Percentiles rank a stretch among this genome's conserved stretches.
Evolutionary conservation across 2,888 invertebrate genomes (phyloP).

Genomic region (Papilio gigon): DNA sequence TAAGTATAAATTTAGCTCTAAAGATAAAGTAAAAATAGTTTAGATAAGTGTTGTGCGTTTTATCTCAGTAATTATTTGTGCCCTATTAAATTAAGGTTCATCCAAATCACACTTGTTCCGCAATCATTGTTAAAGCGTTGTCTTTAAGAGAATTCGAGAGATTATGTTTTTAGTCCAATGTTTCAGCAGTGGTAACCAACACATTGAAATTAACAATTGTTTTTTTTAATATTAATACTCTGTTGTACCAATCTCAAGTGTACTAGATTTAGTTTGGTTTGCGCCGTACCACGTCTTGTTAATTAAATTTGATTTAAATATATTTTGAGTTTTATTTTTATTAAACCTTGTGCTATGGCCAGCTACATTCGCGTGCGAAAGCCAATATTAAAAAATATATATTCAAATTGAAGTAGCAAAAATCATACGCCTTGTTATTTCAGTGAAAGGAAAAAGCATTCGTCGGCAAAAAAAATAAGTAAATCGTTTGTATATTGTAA

Average conservation of each 20-base stretch:
- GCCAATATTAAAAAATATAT: no score
- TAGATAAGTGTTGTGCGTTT: background rate
- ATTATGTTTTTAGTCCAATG: background rate
- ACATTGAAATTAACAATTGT: no score
- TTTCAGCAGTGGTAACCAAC: background rate
- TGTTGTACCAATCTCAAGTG: slow-evolving; percentile 38
- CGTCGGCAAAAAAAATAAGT: slow-evolving; percentile 34
- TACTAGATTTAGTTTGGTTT: slow-evolving; percentile 41
- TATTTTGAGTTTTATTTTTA: slow-evolving; percentile 32
- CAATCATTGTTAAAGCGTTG: background rate
- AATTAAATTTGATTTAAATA: slow-evolving; percentile 37
- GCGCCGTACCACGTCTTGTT: slow-evolving; percentile 29
- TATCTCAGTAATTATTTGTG: background rate
- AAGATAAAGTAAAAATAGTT: background rate
- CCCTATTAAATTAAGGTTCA: slow-evolving; percentile 1
- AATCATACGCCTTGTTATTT: no score
- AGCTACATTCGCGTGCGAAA: no score
- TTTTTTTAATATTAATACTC: slow-evolving; percentile 33
- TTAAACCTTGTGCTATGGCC: background rate
- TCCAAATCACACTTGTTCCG: background rate
- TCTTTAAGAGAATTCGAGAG: no score
- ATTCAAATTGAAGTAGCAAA: no score
- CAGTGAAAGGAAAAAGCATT: background rate
- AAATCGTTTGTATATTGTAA: slow-evolving; percentile 61
- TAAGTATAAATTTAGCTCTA: background rate